These are phyloP conservation scores for Lymantria monacha DNA, from an alignment of 2,888 invertebrate genomes.

Conservation along the genomic window DNA sequence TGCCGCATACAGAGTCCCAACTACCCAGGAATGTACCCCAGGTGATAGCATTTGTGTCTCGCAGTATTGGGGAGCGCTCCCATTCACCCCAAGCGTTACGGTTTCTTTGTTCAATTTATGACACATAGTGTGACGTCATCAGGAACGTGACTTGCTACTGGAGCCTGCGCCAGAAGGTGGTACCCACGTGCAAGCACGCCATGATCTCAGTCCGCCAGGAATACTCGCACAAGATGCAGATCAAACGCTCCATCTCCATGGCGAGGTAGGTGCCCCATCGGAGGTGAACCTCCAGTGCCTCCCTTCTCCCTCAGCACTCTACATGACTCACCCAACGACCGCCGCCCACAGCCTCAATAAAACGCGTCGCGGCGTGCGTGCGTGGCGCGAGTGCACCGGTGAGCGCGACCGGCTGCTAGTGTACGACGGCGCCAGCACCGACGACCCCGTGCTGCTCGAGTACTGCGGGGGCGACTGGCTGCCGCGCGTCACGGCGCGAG, in stretches of 20 bases:
- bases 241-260: slow-evolving; percentile 85
- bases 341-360: slow-evolving; percentile 83
- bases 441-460: slow-evolving; percentile 91
- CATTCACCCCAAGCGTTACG: too few relatives aligned
- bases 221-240: slow-evolving; percentile 87
- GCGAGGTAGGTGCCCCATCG: slow-evolving; percentile 69
- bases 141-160: slow-evolving; percentile 96
- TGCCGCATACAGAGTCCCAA: slow-evolving; percentile 95
- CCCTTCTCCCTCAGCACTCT: not conserved
- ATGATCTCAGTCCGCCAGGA: slow-evolving; percentile 93
- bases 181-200: slow-evolving; percentile 94
- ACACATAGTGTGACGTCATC: slow-evolving; percentile 7
- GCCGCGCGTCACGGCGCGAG: slow-evolving; percentile 86
- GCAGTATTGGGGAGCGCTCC: too few relatives aligned
- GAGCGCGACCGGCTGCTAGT: slow-evolving; percentile 92
- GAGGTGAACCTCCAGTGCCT: not conserved
- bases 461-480: slow-evolving; percentile 95
- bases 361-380: slow-evolving; percentile 87
- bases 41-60: slow-evolving; percentile 33
- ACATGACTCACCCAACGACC: slow-evolving; percentile 29
- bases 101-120: too few relatives aligned
- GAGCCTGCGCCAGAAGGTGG: slow-evolving; percentile 91
- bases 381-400: slow-evolving; percentile 92
- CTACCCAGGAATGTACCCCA: slow-evolving; percentile 93
- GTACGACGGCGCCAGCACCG: slow-evolving; percentile 91